Evolutionary conservation across 1,140 invertebrate genomes (phyloP).

Genomic region (Neoseiulus cucumeris): DNA sequence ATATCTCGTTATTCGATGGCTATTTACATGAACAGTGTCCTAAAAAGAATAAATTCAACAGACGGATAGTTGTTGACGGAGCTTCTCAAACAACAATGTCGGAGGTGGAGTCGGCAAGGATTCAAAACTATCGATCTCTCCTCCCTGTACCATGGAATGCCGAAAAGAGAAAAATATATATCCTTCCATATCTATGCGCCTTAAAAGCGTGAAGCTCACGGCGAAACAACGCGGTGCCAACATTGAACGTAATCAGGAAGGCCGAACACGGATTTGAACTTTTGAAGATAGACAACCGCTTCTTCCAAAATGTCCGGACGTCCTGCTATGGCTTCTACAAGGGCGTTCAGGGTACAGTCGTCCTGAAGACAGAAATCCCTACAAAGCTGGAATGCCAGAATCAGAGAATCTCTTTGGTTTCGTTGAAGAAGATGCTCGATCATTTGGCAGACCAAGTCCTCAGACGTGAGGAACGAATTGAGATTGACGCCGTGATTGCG

Average conservation of each 20-base stretch:
- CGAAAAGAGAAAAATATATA: too few relatives aligned
- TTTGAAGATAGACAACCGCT: neutral
- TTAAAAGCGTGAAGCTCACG: too few relatives aligned
- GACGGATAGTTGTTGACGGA: too few relatives aligned
- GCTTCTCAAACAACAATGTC: too few relatives aligned
- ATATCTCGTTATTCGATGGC: too few relatives aligned
- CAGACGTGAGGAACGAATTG: neutral
- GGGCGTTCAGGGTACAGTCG: neutral
- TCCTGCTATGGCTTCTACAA: neutral
- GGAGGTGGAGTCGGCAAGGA: too few relatives aligned
- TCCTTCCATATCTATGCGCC: too few relatives aligned
- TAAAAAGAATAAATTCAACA: too few relatives aligned
- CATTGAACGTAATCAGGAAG: neutral
- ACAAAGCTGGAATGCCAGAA: neutral
- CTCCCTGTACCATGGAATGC: too few relatives aligned
- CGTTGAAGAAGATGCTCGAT: neutral
- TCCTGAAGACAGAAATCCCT: neutral
- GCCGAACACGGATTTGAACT: neutral
- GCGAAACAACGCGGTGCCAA: neutral
- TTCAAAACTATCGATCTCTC: too few relatives aligned
- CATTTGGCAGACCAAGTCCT: neutral
- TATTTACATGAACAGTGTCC: too few relatives aligned
- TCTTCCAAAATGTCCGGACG: constrained; percentile 1
- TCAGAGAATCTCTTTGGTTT: neutral
- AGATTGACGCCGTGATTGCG: neutral